Evolutionary conservation across 2,797 vertebrate genomes (phyloP).

Genomic region (Hafferia zeledoni): DNA sequence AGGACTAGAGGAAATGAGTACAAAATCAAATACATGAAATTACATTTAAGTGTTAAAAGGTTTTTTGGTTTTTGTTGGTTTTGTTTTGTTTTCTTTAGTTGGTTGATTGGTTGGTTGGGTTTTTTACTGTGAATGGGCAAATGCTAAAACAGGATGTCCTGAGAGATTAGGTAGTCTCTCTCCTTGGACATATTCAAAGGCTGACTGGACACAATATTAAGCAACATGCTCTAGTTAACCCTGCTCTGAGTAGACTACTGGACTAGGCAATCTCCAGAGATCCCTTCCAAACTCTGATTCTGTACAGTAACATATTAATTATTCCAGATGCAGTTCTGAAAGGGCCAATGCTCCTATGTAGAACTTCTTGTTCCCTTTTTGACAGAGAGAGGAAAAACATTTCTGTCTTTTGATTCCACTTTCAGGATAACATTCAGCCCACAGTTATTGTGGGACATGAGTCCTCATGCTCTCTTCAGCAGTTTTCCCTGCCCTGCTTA

Average conservation of each 20-base stretch:
- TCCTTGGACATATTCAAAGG: not conserved
- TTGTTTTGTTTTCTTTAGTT: not conserved
- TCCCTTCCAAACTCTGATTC: not conserved
- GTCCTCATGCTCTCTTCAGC: not conserved
- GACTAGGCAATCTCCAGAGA: not conserved
- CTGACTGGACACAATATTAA: not conserved
- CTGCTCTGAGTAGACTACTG: not conserved
- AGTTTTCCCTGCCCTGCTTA: not conserved
- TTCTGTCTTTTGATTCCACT: not conserved
- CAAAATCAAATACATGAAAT: not conserved
- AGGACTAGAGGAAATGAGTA: not conserved
- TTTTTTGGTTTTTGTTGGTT: not conserved
- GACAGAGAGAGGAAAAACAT: not conserved
- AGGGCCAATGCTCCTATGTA: not conserved
- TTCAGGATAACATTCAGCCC: not conserved
- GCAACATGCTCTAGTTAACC: not conserved
- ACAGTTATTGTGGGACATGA: not conserved
- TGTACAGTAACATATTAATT: not conserved
- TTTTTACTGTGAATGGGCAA: not conserved
- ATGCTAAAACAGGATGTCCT: not conserved
- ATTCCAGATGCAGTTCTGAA: not conserved
- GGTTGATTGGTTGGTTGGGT: too few species aligned
- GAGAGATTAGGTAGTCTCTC: not conserved
- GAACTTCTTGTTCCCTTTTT: not conserved
- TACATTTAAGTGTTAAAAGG: not conserved